Evolutionary conservation across 2,888 invertebrate species (phyloP).

Genomic region (Crocallis elinguaria): DNA sequence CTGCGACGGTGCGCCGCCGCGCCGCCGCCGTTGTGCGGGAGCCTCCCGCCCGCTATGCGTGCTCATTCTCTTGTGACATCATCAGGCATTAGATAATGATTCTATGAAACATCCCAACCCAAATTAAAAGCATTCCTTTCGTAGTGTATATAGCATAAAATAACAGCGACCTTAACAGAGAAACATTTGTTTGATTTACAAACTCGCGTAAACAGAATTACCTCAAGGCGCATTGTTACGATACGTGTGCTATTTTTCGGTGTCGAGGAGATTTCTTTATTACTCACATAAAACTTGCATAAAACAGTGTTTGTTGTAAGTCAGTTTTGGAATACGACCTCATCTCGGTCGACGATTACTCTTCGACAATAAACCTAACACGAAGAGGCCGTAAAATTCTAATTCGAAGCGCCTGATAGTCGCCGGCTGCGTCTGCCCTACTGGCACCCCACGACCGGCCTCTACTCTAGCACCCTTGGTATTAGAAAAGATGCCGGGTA

Average conservation of each 20-base stretch:
- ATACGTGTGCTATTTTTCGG: constrained; percentile 41
- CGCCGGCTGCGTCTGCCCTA: constrained; percentile 34
- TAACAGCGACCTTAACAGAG: constrained; percentile 25
- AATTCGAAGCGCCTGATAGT: constrained; percentile 68
- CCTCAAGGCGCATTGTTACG: constrained; percentile 32
- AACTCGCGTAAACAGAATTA: constrained; percentile 34
- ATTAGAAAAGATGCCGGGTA: constrained; percentile 33
- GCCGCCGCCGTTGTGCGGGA: constrained; percentile 43
- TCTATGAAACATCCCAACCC: constrained; percentile 25
- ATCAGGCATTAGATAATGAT: constrained; percentile 43
- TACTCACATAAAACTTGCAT: constrained; percentile 73
- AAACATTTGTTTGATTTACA: constrained; percentile 24
- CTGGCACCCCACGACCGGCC: constrained; percentile 43
- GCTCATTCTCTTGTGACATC: constrained; percentile 56
- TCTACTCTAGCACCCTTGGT: constrained; percentile 37
- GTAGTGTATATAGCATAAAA: constrained; percentile 22
- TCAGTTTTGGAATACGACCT: constrained; percentile 81
- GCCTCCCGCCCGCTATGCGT: constrained; percentile 48
- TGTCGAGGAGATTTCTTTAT: constrained; percentile 65
- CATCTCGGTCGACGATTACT: constrained; percentile 80
- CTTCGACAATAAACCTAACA: constrained; percentile 81
- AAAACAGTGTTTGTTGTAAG: constrained; percentile 79
- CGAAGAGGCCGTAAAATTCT: constrained; percentile 82
- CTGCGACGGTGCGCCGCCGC: constrained; percentile 14
- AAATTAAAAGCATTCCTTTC: constrained; percentile 23